A percentile compares a stretch with the other conserved stretches of the same genome.
Conservation (phyloP, 92 coral and sea anemone genomes). For the Zoanthus solanderi region DNA sequence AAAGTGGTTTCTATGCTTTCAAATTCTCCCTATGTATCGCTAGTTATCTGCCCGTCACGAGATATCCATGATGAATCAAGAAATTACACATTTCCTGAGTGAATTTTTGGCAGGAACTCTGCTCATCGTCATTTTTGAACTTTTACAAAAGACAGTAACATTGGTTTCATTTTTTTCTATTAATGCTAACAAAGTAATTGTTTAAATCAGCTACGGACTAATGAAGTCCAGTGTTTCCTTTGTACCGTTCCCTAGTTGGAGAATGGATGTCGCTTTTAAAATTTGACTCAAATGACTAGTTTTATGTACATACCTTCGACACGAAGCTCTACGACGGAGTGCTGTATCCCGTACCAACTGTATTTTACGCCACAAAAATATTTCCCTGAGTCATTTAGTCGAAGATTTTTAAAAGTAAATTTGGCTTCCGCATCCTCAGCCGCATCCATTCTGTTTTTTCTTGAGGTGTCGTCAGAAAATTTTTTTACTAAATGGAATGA, state of each 20-base stretch:
- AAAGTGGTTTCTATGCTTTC: neutral
- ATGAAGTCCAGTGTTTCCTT: neutral
- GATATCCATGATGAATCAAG: neutral
- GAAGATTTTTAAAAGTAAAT: constrained; percentile 25
- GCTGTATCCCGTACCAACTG: neutral
- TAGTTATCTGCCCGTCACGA: neutral
- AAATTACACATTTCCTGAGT: neutral
- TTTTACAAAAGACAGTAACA: neutral
- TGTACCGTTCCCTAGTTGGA: neutral
- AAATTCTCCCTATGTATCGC: neutral
- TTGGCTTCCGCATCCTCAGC: neutral
- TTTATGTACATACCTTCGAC: constrained; percentile 25
- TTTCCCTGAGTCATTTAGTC: constrained; percentile 12
- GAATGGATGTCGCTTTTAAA: neutral
- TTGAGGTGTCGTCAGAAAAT: neutral
- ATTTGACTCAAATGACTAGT: neutral
- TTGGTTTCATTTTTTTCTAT: neutral
- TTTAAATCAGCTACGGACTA: neutral
- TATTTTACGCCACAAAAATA: constrained; percentile 22
- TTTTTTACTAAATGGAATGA: neutral
- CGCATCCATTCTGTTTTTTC: constrained; percentile 11
- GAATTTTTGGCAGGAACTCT: neutral
- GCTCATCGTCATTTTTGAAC: neutral
- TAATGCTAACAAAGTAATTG: neutral
- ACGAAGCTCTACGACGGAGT: constrained; percentile 7